These are phyloP conservation scores for Myrmophylax atrothorax DNA, from an alignment of 2,113 vertebrate genomes.

Conservation along the genomic window DNA sequence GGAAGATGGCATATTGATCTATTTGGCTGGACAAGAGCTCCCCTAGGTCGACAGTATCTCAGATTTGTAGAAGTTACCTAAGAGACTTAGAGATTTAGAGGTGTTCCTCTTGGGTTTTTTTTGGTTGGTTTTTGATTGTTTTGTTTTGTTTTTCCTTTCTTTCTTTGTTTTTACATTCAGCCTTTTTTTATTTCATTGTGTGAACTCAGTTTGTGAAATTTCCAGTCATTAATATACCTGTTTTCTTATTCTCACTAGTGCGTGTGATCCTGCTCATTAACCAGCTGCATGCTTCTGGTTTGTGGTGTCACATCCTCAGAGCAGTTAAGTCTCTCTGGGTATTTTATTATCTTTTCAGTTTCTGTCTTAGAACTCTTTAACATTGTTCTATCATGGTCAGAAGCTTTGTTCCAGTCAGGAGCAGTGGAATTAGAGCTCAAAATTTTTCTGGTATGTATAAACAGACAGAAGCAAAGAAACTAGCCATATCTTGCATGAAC, in stretches of 20 bases:
- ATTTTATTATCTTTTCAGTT: neutral
- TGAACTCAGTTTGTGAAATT: neutral
- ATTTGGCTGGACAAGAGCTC: neutral
- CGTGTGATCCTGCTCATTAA: neutral
- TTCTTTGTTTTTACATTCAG: neutral
- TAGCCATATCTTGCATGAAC: neutral
- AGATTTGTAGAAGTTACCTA: neutral
- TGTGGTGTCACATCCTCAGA: neutral
- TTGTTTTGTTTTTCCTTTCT: too few species aligned
- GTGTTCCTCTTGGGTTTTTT: too few species aligned
- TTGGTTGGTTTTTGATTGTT: too few species aligned
- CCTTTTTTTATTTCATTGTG: neutral
- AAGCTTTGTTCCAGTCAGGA: neutral
- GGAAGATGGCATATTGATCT: neutral
- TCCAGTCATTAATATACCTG: neutral
- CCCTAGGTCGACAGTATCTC: neutral
- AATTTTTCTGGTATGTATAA: neutral
- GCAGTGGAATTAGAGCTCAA: neutral
- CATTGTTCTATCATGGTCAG: neutral
- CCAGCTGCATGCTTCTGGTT: neutral
- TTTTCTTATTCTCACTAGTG: neutral
- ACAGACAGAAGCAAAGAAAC: neutral
- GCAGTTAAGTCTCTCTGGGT: neutral
- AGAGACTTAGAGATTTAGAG: neutral
- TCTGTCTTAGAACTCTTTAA: neutral